Percentiles rank a stretch among this genome's conserved stretches.
These are phyloP conservation scores for Eretmochelys imbricata DNA, from an alignment of 2,113 vertebrate species.

Conservation along the genomic window DNA sequence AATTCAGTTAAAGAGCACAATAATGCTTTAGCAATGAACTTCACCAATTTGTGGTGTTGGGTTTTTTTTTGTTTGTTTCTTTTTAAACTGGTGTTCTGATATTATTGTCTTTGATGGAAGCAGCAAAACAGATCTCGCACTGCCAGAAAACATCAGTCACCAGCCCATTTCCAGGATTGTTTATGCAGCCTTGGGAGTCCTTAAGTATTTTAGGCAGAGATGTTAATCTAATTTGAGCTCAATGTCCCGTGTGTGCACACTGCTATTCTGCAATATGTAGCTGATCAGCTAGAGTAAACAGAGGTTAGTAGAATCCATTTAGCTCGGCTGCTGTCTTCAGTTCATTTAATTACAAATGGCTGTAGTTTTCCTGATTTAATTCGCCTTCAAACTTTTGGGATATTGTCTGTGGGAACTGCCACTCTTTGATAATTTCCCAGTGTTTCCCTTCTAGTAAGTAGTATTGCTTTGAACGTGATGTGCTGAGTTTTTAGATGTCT, in stretches of 20 bases:
- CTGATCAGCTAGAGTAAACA: neutral
- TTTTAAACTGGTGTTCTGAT: neutral
- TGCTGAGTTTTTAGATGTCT: neutral
- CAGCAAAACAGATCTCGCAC: neutral
- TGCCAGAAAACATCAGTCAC: neutral
- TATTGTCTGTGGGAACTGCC: neutral
- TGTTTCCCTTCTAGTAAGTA: neutral
- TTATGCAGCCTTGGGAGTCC: neutral
- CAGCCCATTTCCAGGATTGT: neutral
- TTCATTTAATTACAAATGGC: neutral
- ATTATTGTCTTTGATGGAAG: no score
- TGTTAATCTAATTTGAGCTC: neutral
- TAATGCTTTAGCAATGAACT: neutral
- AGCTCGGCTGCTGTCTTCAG: neutral
- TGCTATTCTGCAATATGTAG: rapidly evolving
- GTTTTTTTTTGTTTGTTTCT: neutral
- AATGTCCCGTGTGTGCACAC: neutral
- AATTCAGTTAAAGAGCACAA: neutral
- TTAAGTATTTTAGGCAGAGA: neutral
- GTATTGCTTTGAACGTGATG: neutral
- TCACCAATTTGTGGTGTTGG: neutral
- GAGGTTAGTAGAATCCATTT: neutral
- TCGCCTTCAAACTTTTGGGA: conserved; percentile 4
- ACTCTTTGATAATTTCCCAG: conserved; percentile 1
- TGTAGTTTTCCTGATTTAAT: conserved; percentile 21